Evolutionary conservation across 2,888 invertebrate genomes (phyloP).

Genomic region (Cyaniris semiargus): DNA sequence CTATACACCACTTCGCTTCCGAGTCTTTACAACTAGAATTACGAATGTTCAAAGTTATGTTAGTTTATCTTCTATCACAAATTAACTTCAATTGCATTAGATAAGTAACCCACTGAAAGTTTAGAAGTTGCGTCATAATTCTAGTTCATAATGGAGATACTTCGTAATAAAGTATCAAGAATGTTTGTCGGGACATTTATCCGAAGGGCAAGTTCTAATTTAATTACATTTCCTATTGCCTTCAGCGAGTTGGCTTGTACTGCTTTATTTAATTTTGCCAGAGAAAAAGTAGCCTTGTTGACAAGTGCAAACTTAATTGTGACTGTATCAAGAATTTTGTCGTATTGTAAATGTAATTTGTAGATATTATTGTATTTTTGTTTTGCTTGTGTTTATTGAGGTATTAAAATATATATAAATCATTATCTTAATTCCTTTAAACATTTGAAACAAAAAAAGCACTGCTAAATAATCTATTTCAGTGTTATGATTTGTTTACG

Average conservation of each 20-base stretch:
- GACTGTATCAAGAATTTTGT: background rate
- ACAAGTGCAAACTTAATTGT: slow-evolving; percentile 6
- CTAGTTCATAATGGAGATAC: slow-evolving; percentile 16
- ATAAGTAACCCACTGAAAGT: slow-evolving; percentile 4
- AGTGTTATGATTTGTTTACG: too few species aligned
- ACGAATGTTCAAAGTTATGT: slow-evolving; percentile 12
- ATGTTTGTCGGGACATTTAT: slow-evolving; percentile 13
- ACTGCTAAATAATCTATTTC: too few species aligned
- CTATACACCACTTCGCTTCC: background rate
- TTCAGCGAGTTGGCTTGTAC: background rate
- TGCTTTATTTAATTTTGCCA: slow-evolving; percentile 1
- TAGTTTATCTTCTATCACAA: slow-evolving; percentile 7
- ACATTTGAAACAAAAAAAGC: too few species aligned
- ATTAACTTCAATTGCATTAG: slow-evolving; percentile 16
- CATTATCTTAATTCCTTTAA: too few species aligned
- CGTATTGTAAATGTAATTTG: background rate
- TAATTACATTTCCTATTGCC: slow-evolving; percentile 8
- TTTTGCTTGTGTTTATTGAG: too few species aligned
- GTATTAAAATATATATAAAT: too few species aligned
- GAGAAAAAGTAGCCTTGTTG: background rate
- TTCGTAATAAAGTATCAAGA: slow-evolving; percentile 27
- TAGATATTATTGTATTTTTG: background rate
- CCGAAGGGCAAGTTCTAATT: slow-evolving; percentile 10
- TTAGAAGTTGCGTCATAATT: slow-evolving; percentile 12
- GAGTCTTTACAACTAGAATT: background rate